Conservation (phyloP, 2,113 vertebrate species). For the Dicaeum eximium region DNA sequence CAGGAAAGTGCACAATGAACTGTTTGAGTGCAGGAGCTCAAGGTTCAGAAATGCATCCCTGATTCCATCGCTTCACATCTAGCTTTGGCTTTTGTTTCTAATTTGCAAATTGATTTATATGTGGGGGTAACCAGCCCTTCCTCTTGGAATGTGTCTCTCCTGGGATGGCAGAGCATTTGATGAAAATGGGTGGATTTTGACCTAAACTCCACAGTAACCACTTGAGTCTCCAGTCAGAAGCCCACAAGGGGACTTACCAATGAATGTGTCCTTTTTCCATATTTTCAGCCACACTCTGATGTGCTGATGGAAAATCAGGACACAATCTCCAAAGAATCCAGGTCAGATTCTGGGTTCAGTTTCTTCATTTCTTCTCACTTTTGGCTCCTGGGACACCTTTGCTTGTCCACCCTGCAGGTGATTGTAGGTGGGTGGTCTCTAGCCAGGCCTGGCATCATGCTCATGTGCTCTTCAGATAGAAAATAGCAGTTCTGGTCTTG, state of each 20-base stretch:
- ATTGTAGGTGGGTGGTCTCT: not conserved
- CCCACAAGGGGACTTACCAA: not conserved
- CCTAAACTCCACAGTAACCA: not conserved
- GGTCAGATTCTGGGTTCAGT: accelerated
- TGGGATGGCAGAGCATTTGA: not conserved
- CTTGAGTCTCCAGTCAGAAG: not conserved
- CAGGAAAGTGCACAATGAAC: not conserved
- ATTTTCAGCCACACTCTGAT: not conserved
- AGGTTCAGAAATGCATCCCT: not conserved
- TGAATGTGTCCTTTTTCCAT: not conserved
- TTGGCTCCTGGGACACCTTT: not conserved
- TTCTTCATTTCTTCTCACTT: not conserved
- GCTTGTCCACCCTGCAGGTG: not conserved
- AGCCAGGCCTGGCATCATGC: not conserved
- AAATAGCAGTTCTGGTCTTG: not conserved
- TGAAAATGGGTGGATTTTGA: not conserved
- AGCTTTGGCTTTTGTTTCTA: not conserved
- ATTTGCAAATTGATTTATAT: not conserved
- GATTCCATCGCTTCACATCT: accelerated
- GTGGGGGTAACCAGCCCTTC: not conserved
- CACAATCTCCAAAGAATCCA: not conserved
- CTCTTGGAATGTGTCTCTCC: not conserved
- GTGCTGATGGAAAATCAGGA: not conserved
- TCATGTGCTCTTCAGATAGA: not conserved
- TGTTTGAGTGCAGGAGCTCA: not conserved